These are phyloP conservation scores for Drosophila fungiperda DNA, from an alignment of 2,888 invertebrate species.

Conservation along the genomic window DNA sequence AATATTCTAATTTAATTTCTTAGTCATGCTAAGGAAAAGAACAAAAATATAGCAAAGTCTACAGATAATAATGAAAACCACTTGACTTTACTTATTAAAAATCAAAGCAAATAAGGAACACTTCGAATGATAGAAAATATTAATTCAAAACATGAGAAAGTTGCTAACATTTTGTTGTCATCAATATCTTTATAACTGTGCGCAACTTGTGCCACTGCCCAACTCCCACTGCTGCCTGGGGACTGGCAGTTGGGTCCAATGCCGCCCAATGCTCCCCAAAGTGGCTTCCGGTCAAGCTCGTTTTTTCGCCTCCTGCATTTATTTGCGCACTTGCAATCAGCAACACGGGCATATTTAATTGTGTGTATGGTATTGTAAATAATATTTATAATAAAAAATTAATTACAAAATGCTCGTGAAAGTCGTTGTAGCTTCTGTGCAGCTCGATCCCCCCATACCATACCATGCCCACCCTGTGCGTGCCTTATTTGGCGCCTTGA, in stretches of 20 bases:
- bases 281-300: slow-evolving; percentile 73
- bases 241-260: slow-evolving; percentile 13
- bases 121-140: background rate
- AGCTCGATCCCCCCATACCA: slow-evolving; percentile 2
- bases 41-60: background rate
- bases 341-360: slow-evolving; percentile 29
- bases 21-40: background rate
- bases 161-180: slow-evolving; percentile 20
- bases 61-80: background rate
- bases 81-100: background rate
- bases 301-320: slow-evolving; percentile 72
- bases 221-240: slow-evolving; percentile 41
- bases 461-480: slow-evolving; percentile 14
- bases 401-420: slow-evolving; percentile 73
- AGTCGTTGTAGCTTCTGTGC: slow-evolving; percentile 70
- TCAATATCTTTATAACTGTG: slow-evolving; percentile 9
- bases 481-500: slow-evolving; percentile 76
- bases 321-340: slow-evolving; percentile 55
- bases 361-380: slow-evolving; percentile 49
- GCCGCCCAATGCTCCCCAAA: slow-evolving; percentile 65
- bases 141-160: slow-evolving; percentile 3
- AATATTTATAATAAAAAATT: slow-evolving; percentile 60
- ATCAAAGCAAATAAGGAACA: background rate
- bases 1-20: background rate
- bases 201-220: slow-evolving; percentile 31